phyloP scores from a whole-genome alignment of 2,888 invertebrate genomes.

The Agriopis marginaria region DNA sequence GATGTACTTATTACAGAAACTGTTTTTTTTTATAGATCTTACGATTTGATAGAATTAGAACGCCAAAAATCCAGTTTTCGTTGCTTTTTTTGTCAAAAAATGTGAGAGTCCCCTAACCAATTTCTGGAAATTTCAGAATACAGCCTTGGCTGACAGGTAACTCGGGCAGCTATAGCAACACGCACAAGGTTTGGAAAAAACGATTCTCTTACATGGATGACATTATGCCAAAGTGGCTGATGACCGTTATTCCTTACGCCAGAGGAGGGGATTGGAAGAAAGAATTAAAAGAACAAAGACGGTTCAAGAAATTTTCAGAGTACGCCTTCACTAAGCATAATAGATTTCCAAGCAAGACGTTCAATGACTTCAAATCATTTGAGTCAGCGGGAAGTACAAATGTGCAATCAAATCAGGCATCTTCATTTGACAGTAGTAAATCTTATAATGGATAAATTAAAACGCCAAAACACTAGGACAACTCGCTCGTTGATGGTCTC shows the following conservation, averaged over 20 bases:
- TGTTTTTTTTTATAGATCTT: too few relatives aligned
- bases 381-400: conserved; percentile 6
- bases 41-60: too few relatives aligned
- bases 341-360: conserved; percentile 20
- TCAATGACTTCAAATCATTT: conserved; percentile 18
- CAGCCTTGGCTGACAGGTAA: conserved; percentile 66
- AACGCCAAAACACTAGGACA: neutral
- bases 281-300: conserved; percentile 58
- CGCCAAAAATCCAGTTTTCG: too few relatives aligned
- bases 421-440: neutral
- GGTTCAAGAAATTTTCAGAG: conserved; percentile 64
- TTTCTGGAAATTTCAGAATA: conserved; percentile 51
- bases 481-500: too few relatives aligned
- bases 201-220: conserved; percentile 70
- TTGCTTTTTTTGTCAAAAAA: too few relatives aligned
- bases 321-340: conserved; percentile 65
- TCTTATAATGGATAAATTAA: neutral
- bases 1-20: too few relatives aligned
- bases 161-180: conserved; percentile 59
- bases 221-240: conserved; percentile 68
- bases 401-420: neutral
- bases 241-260: conserved; percentile 58
- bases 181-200: conserved; percentile 66
- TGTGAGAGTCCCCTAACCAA: neutral
- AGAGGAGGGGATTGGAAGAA: conserved; percentile 62